Conservation (phyloP, 2,797 vertebrate genomes). For the Antennarius maculatus region DNA sequence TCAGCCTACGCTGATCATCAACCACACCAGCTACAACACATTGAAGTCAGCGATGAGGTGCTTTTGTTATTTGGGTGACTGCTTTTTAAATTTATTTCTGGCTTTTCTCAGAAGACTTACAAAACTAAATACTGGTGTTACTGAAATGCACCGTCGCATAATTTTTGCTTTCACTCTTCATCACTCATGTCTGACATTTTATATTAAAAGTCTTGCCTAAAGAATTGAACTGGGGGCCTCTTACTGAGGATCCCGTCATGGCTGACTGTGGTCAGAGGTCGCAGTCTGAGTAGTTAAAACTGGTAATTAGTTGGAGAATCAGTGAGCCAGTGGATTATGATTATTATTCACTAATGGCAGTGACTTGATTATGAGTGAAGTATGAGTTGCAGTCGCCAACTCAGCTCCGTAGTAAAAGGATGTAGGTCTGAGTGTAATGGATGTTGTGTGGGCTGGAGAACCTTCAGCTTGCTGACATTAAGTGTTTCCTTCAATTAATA, state of each 20-base stretch:
- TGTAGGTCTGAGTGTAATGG: conserved; percentile 24
- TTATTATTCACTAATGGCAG: conserved; percentile 55
- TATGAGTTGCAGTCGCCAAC: conserved; percentile 48
- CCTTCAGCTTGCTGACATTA: not conserved
- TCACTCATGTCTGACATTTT: conserved; percentile 75
- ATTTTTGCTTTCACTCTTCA: conserved; percentile 60
- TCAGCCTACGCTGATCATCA: too few relatives aligned
- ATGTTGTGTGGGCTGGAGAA: conserved; percentile 12
- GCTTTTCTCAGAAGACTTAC: conserved; percentile 34
- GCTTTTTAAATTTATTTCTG: conserved; percentile 12
- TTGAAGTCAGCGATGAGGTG: too few relatives aligned
- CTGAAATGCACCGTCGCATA: conserved; percentile 37
- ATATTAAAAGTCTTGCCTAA: conserved; percentile 69
- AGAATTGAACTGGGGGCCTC: conserved; percentile 53
- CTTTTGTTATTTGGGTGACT: conserved; percentile 10
- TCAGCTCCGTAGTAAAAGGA: conserved; percentile 25
- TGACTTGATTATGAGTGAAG: conserved; percentile 62
- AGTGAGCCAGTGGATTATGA: conserved; percentile 69
- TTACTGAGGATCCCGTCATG: conserved; percentile 43
- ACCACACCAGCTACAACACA: too few relatives aligned
- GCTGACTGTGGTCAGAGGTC: conserved; percentile 50
- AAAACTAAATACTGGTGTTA: conserved; percentile 50
- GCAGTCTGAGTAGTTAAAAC: conserved; percentile 55
- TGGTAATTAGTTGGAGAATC: conserved; percentile 71
- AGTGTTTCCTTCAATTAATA: not conserved